These are phyloP conservation scores for Phenganax stokvisi DNA, from an alignment of 92 coral and sea anemone genomes.

Conservation along the genomic window DNA sequence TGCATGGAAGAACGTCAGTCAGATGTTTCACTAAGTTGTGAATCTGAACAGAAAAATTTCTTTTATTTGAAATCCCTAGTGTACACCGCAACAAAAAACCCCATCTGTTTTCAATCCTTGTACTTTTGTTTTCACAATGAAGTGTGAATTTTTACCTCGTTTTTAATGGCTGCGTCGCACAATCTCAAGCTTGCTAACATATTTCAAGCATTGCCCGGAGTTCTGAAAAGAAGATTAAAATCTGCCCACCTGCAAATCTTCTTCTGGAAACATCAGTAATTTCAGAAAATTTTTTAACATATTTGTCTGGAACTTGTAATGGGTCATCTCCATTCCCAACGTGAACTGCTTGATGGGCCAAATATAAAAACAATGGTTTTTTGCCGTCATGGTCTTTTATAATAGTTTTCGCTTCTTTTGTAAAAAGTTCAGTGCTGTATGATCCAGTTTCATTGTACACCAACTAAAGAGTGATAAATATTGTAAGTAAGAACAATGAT, in stretches of 20 bases:
- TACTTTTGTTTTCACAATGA: too few species aligned
- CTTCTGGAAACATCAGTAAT: constrained; percentile 69
- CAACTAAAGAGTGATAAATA: constrained; percentile 44
- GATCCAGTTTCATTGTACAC: constrained; percentile 91
- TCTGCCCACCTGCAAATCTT: constrained; percentile 68
- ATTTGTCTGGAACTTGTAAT: constrained; percentile 85
- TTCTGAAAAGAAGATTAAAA: not conserved
- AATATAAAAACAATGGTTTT: constrained; percentile 84
- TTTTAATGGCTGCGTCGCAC: too few species aligned
- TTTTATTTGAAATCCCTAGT: not conserved
- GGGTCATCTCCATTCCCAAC: constrained; percentile 90
- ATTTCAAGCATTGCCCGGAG: too few species aligned
- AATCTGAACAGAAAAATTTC: not conserved
- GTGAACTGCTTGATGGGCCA: constrained; percentile 96
- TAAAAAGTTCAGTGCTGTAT: constrained; percentile 83
- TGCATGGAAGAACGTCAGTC: not conserved
- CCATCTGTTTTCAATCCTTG: too few species aligned
- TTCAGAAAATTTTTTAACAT: constrained; percentile 65
- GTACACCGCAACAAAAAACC: not conserved
- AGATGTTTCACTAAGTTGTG: not conserved
- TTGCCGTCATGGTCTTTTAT: constrained; percentile 55
- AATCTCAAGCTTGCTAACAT: too few species aligned
- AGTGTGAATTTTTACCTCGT: too few species aligned
- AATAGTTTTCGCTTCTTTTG: constrained; percentile 86
- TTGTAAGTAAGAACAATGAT: not conserved